Conservation (phyloP, 2,113 vertebrate species). For the Apaloderma vittatum region DNA sequence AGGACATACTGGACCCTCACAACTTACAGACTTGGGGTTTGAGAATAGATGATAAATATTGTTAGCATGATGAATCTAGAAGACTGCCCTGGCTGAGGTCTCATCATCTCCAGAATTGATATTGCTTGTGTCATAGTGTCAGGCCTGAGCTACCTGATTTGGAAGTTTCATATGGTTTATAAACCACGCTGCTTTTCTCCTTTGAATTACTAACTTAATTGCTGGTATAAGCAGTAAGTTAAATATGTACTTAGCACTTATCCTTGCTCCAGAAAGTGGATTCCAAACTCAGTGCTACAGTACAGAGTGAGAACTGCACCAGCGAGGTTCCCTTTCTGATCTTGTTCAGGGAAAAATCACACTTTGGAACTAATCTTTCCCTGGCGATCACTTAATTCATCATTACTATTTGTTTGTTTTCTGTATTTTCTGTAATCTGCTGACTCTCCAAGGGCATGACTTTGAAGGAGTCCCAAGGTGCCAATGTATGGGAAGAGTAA, state of each 20-base stretch:
- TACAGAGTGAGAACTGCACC: not conserved
- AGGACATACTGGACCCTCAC: not conserved
- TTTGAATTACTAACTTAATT: constrained; percentile 20
- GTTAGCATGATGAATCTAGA: not conserved
- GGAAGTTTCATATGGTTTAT: not conserved
- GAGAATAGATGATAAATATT: not conserved
- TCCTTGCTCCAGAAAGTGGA: not conserved
- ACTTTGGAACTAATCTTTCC: not conserved
- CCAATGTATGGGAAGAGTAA: not conserved
- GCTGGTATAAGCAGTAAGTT: not conserved
- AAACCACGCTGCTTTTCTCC: not conserved
- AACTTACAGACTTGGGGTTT: not conserved
- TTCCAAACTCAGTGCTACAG: not conserved
- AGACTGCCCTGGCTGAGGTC: not conserved
- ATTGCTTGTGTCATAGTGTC: not conserved
- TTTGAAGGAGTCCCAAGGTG: constrained; percentile 1
- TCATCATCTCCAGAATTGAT: not conserved
- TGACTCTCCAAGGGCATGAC: not conserved
- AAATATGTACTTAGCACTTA: not conserved
- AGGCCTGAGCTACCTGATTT: not conserved
- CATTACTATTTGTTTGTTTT: constrained; percentile 31
- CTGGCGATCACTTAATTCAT: constrained; percentile 4
- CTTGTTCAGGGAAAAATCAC: not conserved
- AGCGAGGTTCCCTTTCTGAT: not conserved
- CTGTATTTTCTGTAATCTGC: not conserved